Conservation (phyloP, 2,888 invertebrate species). For the Drosophila colorata region DNA sequence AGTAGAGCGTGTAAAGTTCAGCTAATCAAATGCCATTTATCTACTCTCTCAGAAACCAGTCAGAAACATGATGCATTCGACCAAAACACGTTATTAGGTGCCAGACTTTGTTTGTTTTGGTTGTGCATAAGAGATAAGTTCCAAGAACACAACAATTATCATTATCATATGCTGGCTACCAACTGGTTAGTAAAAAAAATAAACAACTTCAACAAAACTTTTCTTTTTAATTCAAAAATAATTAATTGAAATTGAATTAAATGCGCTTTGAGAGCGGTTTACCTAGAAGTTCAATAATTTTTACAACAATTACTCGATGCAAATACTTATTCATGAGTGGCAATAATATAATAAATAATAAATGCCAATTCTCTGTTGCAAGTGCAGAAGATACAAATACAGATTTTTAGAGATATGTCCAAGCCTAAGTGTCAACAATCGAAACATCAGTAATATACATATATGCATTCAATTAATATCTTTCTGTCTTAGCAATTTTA, state of each 20-base stretch:
- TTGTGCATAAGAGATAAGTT: slow-evolving; percentile 31
- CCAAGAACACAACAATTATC: slow-evolving; percentile 47
- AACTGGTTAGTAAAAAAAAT: slow-evolving; percentile 22
- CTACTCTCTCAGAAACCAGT: slow-evolving; percentile 39
- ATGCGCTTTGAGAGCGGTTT: slow-evolving; percentile 16
- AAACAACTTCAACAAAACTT: slow-evolving; percentile 3
- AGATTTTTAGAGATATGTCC: too few relatives aligned
- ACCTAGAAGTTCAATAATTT: slow-evolving; percentile 29
- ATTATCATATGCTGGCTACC: slow-evolving; percentile 16
- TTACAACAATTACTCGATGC: not conserved
- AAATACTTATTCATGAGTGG: slow-evolving; percentile 8
- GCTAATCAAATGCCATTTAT: slow-evolving; percentile 28
- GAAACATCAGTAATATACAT: not conserved
- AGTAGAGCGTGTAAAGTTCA: slow-evolving; percentile 24
- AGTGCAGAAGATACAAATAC: not conserved
- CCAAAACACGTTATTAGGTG: slow-evolving; percentile 34
- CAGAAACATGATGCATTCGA: slow-evolving; percentile 23
- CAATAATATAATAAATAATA: too few relatives aligned
- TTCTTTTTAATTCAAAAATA: slow-evolving; percentile 10
- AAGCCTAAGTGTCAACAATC: too few relatives aligned
- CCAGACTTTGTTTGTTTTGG: slow-evolving; percentile 15
- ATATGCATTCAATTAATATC: not conserved
- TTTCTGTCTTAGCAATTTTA: too few relatives aligned
- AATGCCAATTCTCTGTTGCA: not conserved
- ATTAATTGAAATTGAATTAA: slow-evolving; percentile 23